Evolutionary conservation across 2,797 vertebrate genomes (phyloP).

Genomic region (Cichlasoma orientale): DNA sequence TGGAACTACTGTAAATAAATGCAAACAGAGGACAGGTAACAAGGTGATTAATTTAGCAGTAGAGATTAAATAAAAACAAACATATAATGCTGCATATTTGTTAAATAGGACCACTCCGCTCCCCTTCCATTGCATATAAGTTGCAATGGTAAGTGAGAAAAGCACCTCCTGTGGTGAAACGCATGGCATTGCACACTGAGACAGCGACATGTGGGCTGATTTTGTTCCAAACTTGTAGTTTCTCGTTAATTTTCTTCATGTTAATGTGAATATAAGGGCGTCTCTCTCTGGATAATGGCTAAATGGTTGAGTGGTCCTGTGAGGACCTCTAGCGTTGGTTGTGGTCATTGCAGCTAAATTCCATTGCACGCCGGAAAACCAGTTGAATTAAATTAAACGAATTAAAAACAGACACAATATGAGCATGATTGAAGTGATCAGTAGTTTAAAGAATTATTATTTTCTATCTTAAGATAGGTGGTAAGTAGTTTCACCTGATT

Average conservation of each 20-base stretch:
- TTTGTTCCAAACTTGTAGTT: too few relatives aligned
- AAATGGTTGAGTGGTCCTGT: conserved; percentile 7
- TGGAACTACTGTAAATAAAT: neutral
- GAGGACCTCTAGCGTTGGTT: conserved; percentile 65
- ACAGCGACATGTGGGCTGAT: too few relatives aligned
- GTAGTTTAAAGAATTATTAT: neutral
- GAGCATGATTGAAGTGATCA: neutral
- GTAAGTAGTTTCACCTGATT: neutral
- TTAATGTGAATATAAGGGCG: too few relatives aligned
- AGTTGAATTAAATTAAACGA: neutral
- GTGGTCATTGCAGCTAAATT: conserved; percentile 32
- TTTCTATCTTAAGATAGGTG: neutral
- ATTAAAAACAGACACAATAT: neutral
- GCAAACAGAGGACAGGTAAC: neutral
- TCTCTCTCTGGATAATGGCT: neutral
- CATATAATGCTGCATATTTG: neutral
- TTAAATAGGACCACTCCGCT: neutral
- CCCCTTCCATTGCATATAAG: neutral
- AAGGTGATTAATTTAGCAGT: neutral
- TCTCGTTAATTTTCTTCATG: too few relatives aligned
- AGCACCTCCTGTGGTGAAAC: neutral
- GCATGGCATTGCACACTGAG: too few relatives aligned
- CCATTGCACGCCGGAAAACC: neutral
- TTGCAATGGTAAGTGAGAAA: neutral
- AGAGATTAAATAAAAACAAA: neutral